These are phyloP conservation scores for Chromis chromis DNA, from an alignment of 2,797 vertebrate species.

Conservation along the genomic window DNA sequence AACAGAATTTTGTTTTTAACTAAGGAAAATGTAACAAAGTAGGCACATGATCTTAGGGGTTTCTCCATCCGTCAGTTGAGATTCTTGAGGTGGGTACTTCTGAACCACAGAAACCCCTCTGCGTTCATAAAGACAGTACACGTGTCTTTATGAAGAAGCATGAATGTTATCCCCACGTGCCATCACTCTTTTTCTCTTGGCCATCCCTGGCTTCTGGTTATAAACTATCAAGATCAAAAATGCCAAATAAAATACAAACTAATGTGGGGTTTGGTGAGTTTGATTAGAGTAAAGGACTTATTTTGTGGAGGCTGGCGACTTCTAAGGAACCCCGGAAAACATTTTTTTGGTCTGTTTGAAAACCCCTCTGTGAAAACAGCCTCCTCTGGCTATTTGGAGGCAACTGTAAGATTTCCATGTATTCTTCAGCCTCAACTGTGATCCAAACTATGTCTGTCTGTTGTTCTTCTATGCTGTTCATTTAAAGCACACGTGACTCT, in stretches of 20 bases:
- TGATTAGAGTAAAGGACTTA: slow-evolving; percentile 16
- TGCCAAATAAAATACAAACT: slow-evolving; percentile 7
- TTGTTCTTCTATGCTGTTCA: neutral
- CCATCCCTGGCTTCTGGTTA: no score
- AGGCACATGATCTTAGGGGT: no score
- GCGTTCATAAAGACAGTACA: no score
- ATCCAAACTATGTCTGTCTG: neutral
- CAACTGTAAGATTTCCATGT: neutral
- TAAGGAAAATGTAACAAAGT: no score
- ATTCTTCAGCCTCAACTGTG: slow-evolving; percentile 12
- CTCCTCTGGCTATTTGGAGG: neutral
- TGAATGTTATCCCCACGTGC: neutral
- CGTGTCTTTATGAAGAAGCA: neutral
- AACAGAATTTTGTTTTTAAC: no score
- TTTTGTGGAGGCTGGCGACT: slow-evolving; percentile 19
- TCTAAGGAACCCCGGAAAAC: neutral
- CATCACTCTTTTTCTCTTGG: neutral
- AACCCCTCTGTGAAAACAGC: neutral
- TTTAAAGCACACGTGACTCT: slow-evolving; percentile 36
- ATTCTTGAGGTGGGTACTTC: no score
- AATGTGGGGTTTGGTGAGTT: neutral
- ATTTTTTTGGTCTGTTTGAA: slow-evolving; percentile 22
- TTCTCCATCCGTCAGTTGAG: no score
- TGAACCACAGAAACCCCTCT: no score
- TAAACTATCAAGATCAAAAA: neutral